Base-by-base conservation (phyloP, 2,888 invertebrate genomes). In the Cantharis lateralis region DNA sequence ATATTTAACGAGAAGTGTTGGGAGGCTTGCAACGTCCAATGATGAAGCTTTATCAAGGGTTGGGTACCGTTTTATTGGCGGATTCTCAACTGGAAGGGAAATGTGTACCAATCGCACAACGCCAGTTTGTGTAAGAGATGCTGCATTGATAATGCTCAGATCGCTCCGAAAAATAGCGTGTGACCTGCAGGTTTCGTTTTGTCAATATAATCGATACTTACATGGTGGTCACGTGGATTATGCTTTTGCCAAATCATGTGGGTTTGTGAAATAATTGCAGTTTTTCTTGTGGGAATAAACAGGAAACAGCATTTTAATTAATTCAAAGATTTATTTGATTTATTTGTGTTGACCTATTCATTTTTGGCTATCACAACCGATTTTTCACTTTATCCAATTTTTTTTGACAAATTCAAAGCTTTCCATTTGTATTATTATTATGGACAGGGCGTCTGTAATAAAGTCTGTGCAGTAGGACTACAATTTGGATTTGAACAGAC, bases 1-100 rank as follows among this genome's bases (percentile, higher is more conserved):
- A 89, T 89, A 89, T 87, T 88, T 88, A 88, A 88, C 88, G 85
- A 87, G 88, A 85, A 87, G 85, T 87, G 87, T 87, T 86, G 85
- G 82, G 79, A 79, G 79, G 28, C 11, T 72, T 73, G 64, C 68
- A 28, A 26, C 48, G 32, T 16, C 77, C 76, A 78, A 78, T 78
- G 70, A 70, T 61, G 68, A n/a, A 28, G 69, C 69, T 61, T 64
- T 28, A 4, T 32, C 68, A 71, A 72, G 76, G 78, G 78, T 78
- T 79, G 71, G 62, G 71, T 16, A 18, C 2, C 48, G 11, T 11
- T 15, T 68, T 26, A 81, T 81, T 80, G 80, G 81, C 62, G 16
- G 68, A 15, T 18, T 20, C 7, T 15, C 5, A n/a, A 64, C 63
- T 18, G 74, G 78, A 77, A 75, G 79, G 78, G 79, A 75, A 72